Percentiles rank a stretch among this genome's conserved stretches.
These are phyloP conservation scores for Megalonaias nervosa DNA, from an alignment of 1,140 invertebrate species.

Conservation along the genomic window DNA sequence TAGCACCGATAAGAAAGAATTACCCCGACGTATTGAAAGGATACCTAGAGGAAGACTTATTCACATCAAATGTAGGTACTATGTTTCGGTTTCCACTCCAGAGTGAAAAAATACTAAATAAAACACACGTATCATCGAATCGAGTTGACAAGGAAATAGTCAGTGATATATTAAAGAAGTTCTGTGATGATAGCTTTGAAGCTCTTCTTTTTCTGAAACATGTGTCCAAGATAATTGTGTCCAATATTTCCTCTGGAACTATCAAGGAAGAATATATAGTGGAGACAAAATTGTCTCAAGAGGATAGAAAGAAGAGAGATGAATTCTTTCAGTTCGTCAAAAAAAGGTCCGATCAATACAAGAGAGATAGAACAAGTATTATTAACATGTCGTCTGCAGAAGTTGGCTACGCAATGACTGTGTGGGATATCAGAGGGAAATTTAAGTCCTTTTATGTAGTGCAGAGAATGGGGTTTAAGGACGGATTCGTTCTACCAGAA, in stretches of 20 bases:
- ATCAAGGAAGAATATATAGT: slow-evolving; percentile 31
- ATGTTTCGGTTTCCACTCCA: slow-evolving; percentile 46
- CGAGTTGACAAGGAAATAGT: slow-evolving; percentile 24
- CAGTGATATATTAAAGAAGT: slow-evolving; percentile 37
- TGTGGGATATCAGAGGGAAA: slow-evolving; percentile 19
- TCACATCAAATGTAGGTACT: slow-evolving; percentile 16
- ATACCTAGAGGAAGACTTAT: slow-evolving; percentile 31
- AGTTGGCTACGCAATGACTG: slow-evolving; percentile 24
- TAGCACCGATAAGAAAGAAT: slow-evolving; percentile 16
- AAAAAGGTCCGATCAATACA: not conserved
- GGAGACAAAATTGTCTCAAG: slow-evolving; percentile 4
- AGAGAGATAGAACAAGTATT: slow-evolving; percentile 1
- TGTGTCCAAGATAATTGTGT: slow-evolving; percentile 38
- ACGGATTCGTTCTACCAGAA: slow-evolving; percentile 6
- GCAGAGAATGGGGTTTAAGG: slow-evolving; percentile 42
- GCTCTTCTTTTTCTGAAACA: slow-evolving; percentile 52
- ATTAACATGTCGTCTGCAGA: slow-evolving; percentile 18
- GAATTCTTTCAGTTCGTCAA: slow-evolving; percentile 14
- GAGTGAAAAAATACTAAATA: slow-evolving; percentile 36
- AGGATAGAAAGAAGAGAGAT: slow-evolving; percentile 4
- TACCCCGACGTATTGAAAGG: slow-evolving; percentile 47
- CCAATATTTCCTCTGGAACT: slow-evolving; percentile 24
- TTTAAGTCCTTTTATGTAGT: slow-evolving; percentile 37
- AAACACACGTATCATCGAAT: slow-evolving; percentile 32
- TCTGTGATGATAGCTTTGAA: slow-evolving; percentile 45